Conservation (phyloP, 1,140 invertebrate genomes). For the Oreohelix idahoensis region DNA sequence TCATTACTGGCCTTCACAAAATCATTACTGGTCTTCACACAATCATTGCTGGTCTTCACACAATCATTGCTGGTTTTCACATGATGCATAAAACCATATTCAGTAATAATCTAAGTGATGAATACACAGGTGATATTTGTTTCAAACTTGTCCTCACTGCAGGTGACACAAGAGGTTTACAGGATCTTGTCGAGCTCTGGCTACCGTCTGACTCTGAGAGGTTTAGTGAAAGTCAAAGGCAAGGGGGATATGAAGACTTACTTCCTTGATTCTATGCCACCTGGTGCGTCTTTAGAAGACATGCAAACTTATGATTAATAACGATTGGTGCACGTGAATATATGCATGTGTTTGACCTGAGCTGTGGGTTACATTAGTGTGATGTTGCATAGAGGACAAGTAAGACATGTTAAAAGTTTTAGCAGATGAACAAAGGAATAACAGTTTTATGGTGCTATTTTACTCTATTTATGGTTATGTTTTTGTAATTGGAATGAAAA, state of each 20-base stretch:
- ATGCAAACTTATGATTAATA: constrained; percentile 28
- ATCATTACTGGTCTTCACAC: no score
- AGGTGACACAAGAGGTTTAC: constrained; percentile 90
- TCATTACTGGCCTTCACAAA: no score
- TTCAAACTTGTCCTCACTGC: constrained; percentile 5
- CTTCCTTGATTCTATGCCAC: constrained; percentile 80
- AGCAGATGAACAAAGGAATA: background rate
- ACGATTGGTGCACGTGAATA: background rate
- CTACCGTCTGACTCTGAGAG: constrained; percentile 89
- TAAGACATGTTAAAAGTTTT: no score
- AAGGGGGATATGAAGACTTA: constrained; percentile 95
- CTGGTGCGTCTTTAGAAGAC: constrained; percentile 35
- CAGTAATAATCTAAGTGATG: no score
- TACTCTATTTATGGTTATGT: background rate
- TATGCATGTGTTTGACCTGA: background rate
- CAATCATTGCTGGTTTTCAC: no score
- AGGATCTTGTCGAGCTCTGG: constrained; percentile 82
- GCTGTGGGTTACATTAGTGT: no score
- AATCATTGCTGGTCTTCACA: no score
- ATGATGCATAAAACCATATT: no score
- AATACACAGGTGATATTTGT: no score
- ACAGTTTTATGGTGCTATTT: no score
- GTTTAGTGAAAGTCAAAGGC: constrained; percentile 92
- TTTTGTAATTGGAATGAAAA: background rate
- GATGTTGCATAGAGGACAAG: no score